Percentiles rank a stretch among this genome's conserved stretches.
These are phyloP conservation scores for Euplexia lucipara DNA, from an alignment of 2,888 invertebrate genomes.

Conservation along the genomic window DNA sequence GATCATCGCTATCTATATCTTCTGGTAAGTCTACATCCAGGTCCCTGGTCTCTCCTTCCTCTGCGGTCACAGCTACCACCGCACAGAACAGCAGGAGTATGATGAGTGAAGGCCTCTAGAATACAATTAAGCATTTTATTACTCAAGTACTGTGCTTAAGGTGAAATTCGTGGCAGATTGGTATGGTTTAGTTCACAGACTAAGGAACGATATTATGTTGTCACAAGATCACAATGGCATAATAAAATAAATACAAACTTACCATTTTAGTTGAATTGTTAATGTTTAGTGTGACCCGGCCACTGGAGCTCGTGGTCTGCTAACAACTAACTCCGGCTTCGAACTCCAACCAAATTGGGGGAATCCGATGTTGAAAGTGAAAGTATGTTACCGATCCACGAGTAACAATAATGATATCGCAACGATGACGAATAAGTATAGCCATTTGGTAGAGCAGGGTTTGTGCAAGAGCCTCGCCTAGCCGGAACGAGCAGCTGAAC, in stretches of 20 bases:
- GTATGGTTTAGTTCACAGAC: background rate
- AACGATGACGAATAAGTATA: slow-evolving; percentile 71
- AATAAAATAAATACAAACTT: slow-evolving; percentile 3
- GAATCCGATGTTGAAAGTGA: slow-evolving; percentile 79
- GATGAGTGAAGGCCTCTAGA: slow-evolving; percentile 73
- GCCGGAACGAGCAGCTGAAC: slow-evolving; percentile 8
- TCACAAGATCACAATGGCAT: background rate
- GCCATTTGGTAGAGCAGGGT: slow-evolving; percentile 33
- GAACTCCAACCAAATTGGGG: slow-evolving; percentile 65
- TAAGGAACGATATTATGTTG: background rate
- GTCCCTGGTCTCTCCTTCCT: slow-evolving; percentile 74
- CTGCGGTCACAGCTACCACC: slow-evolving; percentile 65
- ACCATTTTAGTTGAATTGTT: slow-evolving; percentile 46
- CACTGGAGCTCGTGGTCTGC: slow-evolving; percentile 56
- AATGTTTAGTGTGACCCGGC: slow-evolving; percentile 39
- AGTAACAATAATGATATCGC: slow-evolving; percentile 78
- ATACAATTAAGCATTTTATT: slow-evolving; percentile 41
- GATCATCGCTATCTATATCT: slow-evolving; percentile 73
- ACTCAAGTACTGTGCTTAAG: too few relatives aligned
- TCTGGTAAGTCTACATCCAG: slow-evolving; percentile 69
- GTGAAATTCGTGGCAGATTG: too few relatives aligned
- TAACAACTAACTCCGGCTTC: slow-evolving; percentile 61
- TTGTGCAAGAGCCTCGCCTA: slow-evolving; percentile 54
- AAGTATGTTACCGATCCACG: slow-evolving; percentile 77
- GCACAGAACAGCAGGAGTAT: slow-evolving; percentile 72